A percentile compares a stretch with the other conserved stretches of the same genome.
phyloP scores from a whole-genome alignment of 2,113 vertebrate species.

The Zingel zingel region DNA sequence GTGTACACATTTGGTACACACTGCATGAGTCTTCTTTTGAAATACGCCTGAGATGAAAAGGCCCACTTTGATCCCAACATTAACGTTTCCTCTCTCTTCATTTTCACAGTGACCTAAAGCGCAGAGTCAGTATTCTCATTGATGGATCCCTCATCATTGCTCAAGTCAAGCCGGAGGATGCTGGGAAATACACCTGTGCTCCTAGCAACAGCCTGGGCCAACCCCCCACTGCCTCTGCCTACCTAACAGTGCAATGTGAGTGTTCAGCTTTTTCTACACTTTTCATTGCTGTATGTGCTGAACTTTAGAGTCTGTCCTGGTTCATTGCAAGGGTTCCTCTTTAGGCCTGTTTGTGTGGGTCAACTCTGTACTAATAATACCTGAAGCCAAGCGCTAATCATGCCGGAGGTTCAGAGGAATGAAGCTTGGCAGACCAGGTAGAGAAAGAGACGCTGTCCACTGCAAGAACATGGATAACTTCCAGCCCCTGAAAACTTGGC shows the following conservation, averaged over 20 bases:
- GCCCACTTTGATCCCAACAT: neutral
- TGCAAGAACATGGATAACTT: neutral
- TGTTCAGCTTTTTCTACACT: conserved; percentile 37
- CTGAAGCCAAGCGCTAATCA: neutral
- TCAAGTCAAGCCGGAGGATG: conserved; percentile 95
- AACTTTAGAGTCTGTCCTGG: neutral
- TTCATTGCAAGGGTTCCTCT: neutral
- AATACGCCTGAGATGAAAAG: accelerated
- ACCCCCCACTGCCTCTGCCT: conserved; percentile 94
- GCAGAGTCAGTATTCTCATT: conserved; percentile 96
- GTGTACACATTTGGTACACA: neutral
- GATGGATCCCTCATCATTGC: conserved; percentile 97
- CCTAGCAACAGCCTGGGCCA: conserved; percentile 98
- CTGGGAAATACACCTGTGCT: conserved; percentile 96
- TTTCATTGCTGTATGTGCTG: neutral
- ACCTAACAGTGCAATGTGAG: conserved; percentile 98
- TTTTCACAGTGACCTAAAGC: conserved; percentile 90
- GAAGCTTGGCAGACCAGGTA: neutral
- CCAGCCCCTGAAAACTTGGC: neutral
- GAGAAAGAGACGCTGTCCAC: neutral
- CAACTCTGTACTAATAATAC: neutral
- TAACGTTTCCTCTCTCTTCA: neutral
- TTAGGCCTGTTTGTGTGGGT: neutral
- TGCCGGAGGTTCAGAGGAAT: neutral
- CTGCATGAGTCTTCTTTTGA: neutral